These are phyloP conservation scores for Argopecten irradians DNA, from an alignment of 1,140 invertebrate species.

Conservation along the genomic window DNA sequence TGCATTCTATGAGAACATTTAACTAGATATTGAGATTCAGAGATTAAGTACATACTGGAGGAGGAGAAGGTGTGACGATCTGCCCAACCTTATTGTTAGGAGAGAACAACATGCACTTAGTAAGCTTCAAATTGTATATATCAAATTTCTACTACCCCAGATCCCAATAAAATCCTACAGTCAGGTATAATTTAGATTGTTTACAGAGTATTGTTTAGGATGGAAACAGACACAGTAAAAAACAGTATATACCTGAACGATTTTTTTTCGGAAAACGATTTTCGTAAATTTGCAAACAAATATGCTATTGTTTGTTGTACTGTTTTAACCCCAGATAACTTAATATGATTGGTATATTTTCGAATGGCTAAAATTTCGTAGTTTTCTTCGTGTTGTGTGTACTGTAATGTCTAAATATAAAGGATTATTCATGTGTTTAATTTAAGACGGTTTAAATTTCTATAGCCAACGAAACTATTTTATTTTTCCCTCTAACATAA, in stretches of 20 bases:
- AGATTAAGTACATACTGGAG: background rate
- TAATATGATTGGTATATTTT: too few relatives aligned
- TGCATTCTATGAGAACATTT: background rate
- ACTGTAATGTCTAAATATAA: too few relatives aligned
- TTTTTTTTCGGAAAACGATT: too few relatives aligned
- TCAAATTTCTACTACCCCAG: background rate
- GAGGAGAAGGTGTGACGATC: background rate
- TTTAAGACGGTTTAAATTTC: too few relatives aligned
- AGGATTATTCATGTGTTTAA: too few relatives aligned
- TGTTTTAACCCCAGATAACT: too few relatives aligned
- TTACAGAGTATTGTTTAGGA: background rate
- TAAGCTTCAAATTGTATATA: background rate
- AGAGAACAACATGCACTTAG: background rate
- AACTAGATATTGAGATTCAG: background rate
- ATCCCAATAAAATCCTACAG: background rate
- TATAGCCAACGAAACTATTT: too few relatives aligned
- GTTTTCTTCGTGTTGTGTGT: too few relatives aligned
- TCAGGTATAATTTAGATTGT: background rate
- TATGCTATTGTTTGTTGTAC: too few relatives aligned
- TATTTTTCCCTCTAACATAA: too few relatives aligned
- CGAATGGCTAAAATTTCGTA: too few relatives aligned
- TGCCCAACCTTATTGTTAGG: background rate
- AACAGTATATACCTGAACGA: too few relatives aligned
- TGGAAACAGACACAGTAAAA: background rate
- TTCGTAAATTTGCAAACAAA: background rate